Evolutionary conservation across 2,113 vertebrate species (phyloP), one percentile per base, ranked within the genome.

Genomic region (Saccopteryx leptura): DNA sequence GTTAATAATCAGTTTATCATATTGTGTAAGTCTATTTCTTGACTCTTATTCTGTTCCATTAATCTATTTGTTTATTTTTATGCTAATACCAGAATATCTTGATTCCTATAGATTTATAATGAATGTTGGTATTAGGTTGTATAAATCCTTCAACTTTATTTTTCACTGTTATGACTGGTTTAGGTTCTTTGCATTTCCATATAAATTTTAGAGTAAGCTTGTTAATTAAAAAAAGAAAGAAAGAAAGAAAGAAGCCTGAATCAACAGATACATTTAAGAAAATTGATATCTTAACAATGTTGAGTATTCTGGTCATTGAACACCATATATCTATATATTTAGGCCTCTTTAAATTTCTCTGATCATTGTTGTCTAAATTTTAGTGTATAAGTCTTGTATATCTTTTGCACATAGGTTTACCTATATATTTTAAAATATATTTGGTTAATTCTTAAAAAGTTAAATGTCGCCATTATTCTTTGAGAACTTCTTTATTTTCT

Each of bases 401-500:
- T 94, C 52, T 88, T 72, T 90, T 87, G 26, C 10, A 33, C 19
- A 91, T 96, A 39, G 39, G 46, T 87, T 61, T 88, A 71, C 33
- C 5, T 65, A 23, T 23, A 61, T 93, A 68, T 87, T 46, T 85
- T 39, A 65, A 39, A 39, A 39, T 88, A 78, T 83, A 39, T 83
- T 72, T 94, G 52, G 68, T 75, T 66, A 46, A 86, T 75, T 84
- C 28, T 58, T 17, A 13, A 48, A 78, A 75, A 65, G 9, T 84
- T 69, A 81, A 81, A 74, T 26, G 2, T n/a, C 8, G 3, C 39
- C 75, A 54, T 90, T 90, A 54, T 90, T 90, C 31, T 82, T 82
- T 75, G 46, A 87, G 24, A 87, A 60, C 39, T 60, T 86, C 50
- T n/a, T 83, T 83, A 78, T 88, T 84, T 93, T 78, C 71, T 95